Conservation (phyloP, 2,888 invertebrate species). For the Sacculina carcini region DNA sequence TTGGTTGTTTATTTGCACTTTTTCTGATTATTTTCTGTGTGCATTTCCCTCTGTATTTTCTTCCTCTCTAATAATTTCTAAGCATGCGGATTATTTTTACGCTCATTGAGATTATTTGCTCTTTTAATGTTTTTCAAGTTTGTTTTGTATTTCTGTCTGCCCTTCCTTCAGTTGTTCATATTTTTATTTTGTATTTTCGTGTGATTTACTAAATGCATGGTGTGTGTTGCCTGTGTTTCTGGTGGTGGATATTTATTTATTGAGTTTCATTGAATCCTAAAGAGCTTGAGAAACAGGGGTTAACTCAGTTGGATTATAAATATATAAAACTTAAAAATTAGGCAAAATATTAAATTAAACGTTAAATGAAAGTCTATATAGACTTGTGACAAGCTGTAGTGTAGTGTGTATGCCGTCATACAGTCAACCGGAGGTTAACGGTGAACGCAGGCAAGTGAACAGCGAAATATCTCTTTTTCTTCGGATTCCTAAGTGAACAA, state of each 20-base stretch:
- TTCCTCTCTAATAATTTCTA: too few species aligned
- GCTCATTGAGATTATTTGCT: background rate
- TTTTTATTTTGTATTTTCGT: background rate
- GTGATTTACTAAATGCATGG: background rate
- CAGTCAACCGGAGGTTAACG: too few species aligned
- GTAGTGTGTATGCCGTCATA: too few species aligned
- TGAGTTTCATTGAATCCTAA: background rate
- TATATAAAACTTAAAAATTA: conserved; percentile 33
- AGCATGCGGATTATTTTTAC: too few species aligned
- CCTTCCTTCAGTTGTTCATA: too few species aligned
- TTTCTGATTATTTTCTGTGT: background rate
- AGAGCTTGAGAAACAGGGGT: background rate
- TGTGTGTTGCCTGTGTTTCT: too few species aligned
- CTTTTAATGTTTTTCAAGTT: too few species aligned
- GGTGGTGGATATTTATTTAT: background rate
- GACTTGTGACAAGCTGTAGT: too few species aligned
- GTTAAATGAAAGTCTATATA: too few species aligned
- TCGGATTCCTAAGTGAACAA: too few species aligned
- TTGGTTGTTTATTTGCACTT: background rate
- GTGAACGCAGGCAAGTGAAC: too few species aligned
- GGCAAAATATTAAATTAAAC: background rate
- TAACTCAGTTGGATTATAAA: conserved; percentile 32
- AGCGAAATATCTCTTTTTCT: too few species aligned
- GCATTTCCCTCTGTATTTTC: background rate
- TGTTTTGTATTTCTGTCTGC: background rate